Conservation (phyloP, 2,113 vertebrate genomes). For the Ictidomys tridecemlineatus region DNA sequence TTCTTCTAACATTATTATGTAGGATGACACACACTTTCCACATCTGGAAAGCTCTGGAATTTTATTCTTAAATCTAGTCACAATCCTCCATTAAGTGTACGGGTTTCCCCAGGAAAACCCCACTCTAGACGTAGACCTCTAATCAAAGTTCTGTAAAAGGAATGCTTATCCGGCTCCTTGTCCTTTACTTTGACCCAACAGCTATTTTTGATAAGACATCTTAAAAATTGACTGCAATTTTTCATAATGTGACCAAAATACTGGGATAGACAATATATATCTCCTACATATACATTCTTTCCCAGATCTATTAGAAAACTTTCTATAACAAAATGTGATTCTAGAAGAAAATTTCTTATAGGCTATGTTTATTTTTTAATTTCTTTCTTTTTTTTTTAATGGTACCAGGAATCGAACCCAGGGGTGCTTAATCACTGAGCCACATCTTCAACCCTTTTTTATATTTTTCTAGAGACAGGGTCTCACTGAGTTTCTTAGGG, state of each 20-base stretch:
- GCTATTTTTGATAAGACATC: neutral
- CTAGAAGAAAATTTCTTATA: neutral
- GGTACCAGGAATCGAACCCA: too few species aligned
- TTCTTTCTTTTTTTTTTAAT: too few species aligned
- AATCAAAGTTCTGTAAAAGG: neutral
- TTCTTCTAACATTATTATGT: neutral
- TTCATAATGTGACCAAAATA: neutral
- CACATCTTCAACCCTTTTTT: too few species aligned
- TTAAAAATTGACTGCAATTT: neutral
- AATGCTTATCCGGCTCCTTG: neutral
- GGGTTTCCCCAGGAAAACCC: neutral
- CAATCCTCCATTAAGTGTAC: neutral
- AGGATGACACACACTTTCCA: neutral
- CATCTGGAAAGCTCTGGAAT: neutral
- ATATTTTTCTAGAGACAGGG: too few species aligned
- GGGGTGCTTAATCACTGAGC: too few species aligned
- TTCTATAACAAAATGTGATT: neutral
- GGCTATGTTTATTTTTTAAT: neutral
- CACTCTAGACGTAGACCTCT: neutral
- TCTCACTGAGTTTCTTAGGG: too few species aligned
- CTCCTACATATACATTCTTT: neutral
- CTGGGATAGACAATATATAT: neutral
- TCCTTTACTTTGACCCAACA: neutral
- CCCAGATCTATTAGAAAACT: neutral
- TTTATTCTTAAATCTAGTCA: neutral